A percentile compares a stretch with the other conserved stretches of the same genome.
phyloP scores from a whole-genome alignment of 1,140 invertebrate genomes.

The Aradophagus sp. region DNA sequence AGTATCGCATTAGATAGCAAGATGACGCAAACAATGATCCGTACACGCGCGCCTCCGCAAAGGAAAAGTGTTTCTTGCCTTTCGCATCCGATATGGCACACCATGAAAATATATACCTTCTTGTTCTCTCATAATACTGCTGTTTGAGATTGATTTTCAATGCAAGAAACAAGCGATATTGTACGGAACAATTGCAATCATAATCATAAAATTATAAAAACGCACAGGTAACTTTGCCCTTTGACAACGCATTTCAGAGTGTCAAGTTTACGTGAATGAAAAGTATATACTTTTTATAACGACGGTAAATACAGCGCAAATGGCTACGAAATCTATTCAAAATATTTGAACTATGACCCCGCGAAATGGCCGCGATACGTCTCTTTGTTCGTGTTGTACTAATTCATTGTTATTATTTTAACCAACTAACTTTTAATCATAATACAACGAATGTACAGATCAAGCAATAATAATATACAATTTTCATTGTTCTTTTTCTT shows the following conservation, averaged over 20 bases:
- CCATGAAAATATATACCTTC: conserved; percentile 6
- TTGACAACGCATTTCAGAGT: conserved; percentile 1
- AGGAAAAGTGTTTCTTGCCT: neutral
- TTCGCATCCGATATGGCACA: conserved; percentile 28
- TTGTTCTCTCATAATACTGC: conserved; percentile 44
- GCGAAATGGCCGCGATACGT: conserved; percentile 27
- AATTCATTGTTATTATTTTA: conserved; percentile 40
- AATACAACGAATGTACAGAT: conserved; percentile 53
- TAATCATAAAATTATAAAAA: conserved; percentile 9
- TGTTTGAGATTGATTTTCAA: conserved; percentile 24
- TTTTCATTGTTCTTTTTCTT: conserved; percentile 15
- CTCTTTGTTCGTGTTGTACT: conserved; percentile 55
- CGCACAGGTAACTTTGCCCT: conserved; percentile 6
- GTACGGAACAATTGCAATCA: neutral
- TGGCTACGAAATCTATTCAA: conserved; percentile 35
- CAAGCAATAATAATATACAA: conserved; percentile 50
- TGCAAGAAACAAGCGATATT: conserved; percentile 13
- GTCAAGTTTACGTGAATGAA: conserved; percentile 5
- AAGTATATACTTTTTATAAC: conserved; percentile 26
- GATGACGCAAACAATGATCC: neutral
- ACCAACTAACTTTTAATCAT: conserved; percentile 46
- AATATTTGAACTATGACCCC: conserved; percentile 39
- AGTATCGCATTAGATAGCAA: conserved; percentile 25
- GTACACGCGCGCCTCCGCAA: conserved; percentile 1
- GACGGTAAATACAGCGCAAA: conserved; percentile 19